Evolutionary conservation across 2,888 invertebrate genomes (phyloP), one percentile per base, ranked within the genome.

Genomic region (Pharmacophagus antenor): DNA sequence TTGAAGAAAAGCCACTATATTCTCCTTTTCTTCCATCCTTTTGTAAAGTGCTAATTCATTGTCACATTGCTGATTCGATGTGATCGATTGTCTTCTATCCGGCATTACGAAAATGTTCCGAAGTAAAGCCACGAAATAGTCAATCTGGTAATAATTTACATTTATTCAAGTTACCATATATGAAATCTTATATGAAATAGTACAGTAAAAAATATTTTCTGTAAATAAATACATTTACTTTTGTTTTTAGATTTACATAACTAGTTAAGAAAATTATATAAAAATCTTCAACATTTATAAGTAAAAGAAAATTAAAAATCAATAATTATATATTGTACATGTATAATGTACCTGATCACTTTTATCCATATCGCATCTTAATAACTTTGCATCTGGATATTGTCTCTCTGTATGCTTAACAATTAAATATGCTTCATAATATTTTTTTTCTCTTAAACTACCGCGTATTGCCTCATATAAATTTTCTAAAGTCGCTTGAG

Each of bases 1-100:
- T 84, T 94, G 92, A 0, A 96, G 87, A 74, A 95, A 97, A 53
- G 94, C 93, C 0, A 96, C 94, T 4, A 93, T 87, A 63, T 85
- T 91, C 64, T 93, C 93, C 75, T 93, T 93, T 55, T 91, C 91
- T 62, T 92, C 91, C 54, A 94, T 76, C 63, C 92, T 86, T 69
- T 93, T 92, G 68, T 87, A 84, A 49, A 89, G 68, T 0, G 85
- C 86, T 22, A 89, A 68, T 63, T 86, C 84, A 69, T 84, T 91
- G 65, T 88, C 88, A 57, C 87, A 87, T 63, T 87, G 84, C 63
- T 88, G 82, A 1, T 84, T 80, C 27, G 82, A 63, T 0, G 85
- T 73, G 47, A 71, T 62, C 1, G 84, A 83, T 50, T 81, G 72
- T 3, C 77, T 68, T 53, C 77, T 70, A 5, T 87, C 87, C 1